Evolutionary conservation across 2,113 vertebrate genomes (phyloP).

Genomic region (Stigmatopora argus): DNA sequence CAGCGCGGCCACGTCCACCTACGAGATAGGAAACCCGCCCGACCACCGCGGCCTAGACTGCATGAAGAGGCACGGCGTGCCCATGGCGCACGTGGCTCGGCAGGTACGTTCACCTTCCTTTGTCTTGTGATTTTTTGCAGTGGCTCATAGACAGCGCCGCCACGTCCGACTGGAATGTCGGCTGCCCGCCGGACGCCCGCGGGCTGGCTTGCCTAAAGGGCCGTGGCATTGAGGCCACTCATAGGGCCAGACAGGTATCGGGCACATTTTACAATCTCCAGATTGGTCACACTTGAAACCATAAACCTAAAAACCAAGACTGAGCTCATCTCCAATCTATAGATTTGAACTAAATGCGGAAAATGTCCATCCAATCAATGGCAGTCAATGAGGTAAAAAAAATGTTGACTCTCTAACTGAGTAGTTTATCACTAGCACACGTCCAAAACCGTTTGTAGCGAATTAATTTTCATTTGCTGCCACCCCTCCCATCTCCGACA

Average conservation of each 20-base stretch:
- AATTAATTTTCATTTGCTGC: no score
- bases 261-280: constrained; percentile 23
- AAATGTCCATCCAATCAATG: no score
- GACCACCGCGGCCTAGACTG: constrained; percentile 89
- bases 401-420: no score
- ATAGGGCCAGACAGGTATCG: constrained; percentile 94
- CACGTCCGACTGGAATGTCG: constrained; percentile 93
- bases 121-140: constrained; percentile 90
- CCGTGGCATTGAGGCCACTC: constrained; percentile 85
- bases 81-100: constrained; percentile 86
- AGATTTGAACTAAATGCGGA: no score
- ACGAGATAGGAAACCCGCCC: constrained; percentile 92
- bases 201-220: constrained; percentile 86
- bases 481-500: no score
- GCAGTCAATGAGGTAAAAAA: no score
- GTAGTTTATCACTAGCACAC: no score
- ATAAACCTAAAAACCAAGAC: no score
- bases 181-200: constrained; percentile 83
- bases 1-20: constrained; percentile 94
- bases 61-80: constrained; percentile 85
- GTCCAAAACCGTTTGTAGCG: no score
- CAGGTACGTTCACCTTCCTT: constrained; percentile 82
- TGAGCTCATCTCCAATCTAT: no score
- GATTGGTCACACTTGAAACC: no score
- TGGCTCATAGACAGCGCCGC: constrained; percentile 95